Base-by-base conservation (phyloP, 2,888 invertebrate species). In the Amblyjoppa proteus region DNA sequence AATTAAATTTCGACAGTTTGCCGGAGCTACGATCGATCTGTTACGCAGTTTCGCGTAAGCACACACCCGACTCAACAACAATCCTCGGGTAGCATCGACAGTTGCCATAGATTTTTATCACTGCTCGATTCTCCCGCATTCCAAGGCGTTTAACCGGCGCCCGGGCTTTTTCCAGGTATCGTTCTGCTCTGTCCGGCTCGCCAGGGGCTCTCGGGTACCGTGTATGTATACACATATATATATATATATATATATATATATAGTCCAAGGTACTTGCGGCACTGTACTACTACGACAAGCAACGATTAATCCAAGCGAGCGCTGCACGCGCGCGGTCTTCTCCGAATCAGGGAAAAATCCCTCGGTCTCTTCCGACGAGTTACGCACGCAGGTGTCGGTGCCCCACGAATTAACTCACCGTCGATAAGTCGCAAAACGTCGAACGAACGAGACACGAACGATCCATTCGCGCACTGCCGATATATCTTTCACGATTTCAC, bases 121-220 rank as follows among this genome's bases (percentile, higher is more conserved):
- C 71, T 73, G n/a, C 79, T 69, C 81, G 81, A 81, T 86, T 80
- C 81, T 77, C 74, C 81, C 66, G 75, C 86, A 86, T 86, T 86
- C 86, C 86, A 75, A 84, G 49, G 81, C 81, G 84, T 58, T 84
- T 84, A 77, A 16, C 81, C 75, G 86, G 75, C 81, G 81, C 81
- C 84, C 66, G 80, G 76, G 56, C 53, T 81, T 86, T 74, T 74
- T 84, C 74, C 80, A 80, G 66, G 70, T 64, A 74, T 45, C 41
- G 41, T 11, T 41, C 41, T 11, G 41, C 45, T 45, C 77, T 53
- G n/a, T 75, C 45, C 76, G 31, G 2, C 64, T 41, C 31, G 34
- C 31, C 53, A 56, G 7, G 31, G n/a, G 38, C 71, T 53, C 51
- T 34, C 71, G 34, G n/a, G 38, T 53, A 53, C 53, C 25, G 28